These are phyloP conservation scores for Chrysemys picta DNA, from an alignment of 2,113 vertebrate genomes.

Conservation along the genomic window DNA sequence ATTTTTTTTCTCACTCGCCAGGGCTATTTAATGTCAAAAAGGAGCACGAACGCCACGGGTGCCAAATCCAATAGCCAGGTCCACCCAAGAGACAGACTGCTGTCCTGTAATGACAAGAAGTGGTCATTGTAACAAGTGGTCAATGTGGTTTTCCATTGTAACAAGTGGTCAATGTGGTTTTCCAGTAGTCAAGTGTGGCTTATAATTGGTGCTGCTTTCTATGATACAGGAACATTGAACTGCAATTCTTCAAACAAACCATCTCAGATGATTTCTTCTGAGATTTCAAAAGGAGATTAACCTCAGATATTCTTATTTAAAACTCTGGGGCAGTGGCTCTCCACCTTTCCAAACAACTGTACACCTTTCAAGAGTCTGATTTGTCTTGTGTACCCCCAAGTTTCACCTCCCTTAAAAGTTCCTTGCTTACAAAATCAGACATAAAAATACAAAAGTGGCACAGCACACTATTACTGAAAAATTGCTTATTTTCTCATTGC, in stretches of 20 bases:
- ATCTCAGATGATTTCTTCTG: neutral
- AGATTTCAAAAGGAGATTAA: neutral
- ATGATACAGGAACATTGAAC: neutral
- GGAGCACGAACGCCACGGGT: neutral
- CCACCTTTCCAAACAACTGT: too few relatives aligned
- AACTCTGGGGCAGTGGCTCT: neutral
- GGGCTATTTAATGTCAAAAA: neutral
- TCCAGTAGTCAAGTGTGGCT: rapidly evolving
- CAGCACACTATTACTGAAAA: too few relatives aligned
- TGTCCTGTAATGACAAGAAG: neutral
- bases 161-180: neutral
- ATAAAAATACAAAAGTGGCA: too few relatives aligned
- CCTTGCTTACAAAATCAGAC: too few relatives aligned
- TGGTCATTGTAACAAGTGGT: neutral
- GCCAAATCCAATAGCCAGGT: neutral
- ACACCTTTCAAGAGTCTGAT: too few relatives aligned
- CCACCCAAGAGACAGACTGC: neutral
- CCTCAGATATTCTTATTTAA: neutral
- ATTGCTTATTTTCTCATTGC: too few relatives aligned
- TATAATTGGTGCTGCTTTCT: neutral
- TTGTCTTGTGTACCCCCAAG: too few relatives aligned
- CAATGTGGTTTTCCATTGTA: neutral
- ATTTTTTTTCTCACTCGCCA: neutral
- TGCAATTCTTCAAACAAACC: neutral
- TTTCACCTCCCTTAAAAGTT: too few relatives aligned